These are phyloP conservation scores for Pammene fasciana DNA, from an alignment of 2,888 invertebrate genomes.

Conservation along the genomic window DNA sequence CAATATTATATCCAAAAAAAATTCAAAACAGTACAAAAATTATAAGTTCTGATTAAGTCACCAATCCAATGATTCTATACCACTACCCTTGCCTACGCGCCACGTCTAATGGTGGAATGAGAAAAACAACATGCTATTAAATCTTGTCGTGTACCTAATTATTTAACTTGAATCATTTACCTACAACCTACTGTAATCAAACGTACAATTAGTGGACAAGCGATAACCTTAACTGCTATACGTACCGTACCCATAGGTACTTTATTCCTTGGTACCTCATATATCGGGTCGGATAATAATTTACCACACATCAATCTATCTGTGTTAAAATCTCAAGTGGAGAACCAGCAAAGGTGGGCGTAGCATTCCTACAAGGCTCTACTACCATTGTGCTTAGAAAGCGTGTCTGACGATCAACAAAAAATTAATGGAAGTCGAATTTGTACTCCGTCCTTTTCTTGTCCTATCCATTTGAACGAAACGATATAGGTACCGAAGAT, in stretches of 20 bases:
- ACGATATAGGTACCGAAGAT: slow-evolving; percentile 47
- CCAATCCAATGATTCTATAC: too few species aligned
- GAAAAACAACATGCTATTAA: slow-evolving; percentile 15
- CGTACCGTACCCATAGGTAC: too few species aligned
- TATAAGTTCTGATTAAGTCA: background rate
- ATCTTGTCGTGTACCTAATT: slow-evolving; percentile 18
- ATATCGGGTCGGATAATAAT: slow-evolving; percentile 1
- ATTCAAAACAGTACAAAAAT: background rate
- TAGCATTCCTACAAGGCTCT: slow-evolving; percentile 40
- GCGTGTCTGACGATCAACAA: slow-evolving; percentile 60
- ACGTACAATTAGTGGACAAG: too few species aligned
- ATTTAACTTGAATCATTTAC: slow-evolving; percentile 12
- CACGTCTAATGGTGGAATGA: slow-evolving; percentile 19
- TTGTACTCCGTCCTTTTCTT: slow-evolving; percentile 55
- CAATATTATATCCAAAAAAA: too few species aligned
- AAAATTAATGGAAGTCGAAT: slow-evolving; percentile 69
- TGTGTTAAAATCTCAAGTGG: slow-evolving; percentile 22
- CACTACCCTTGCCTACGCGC: slow-evolving; percentile 9
- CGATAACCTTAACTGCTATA: background rate
- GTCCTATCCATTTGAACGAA: slow-evolving; percentile 51
- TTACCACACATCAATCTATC: slow-evolving; percentile 15
- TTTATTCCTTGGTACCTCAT: too few species aligned
- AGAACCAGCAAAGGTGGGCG: slow-evolving; percentile 13
- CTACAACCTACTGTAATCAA: slow-evolving; percentile 3
- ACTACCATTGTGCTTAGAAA: slow-evolving; percentile 49